phyloP scores from a whole-genome alignment of 1,140 invertebrate genomes.

The Neotoxoptera formosana region DNA sequence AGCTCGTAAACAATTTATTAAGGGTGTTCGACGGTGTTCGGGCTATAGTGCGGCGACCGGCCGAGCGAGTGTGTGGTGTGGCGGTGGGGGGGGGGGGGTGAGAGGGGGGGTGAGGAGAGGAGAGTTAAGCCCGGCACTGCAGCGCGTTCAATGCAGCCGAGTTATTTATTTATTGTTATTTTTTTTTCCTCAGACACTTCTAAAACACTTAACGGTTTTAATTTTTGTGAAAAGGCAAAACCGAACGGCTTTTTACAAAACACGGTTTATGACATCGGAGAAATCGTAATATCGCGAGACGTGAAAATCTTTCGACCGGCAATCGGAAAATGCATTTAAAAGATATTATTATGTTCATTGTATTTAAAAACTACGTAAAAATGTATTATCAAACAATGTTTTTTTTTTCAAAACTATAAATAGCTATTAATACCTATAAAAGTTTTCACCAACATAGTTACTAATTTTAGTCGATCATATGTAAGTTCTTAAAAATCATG shows the following conservation, averaged over 20 bases:
- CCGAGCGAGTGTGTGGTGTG: no score
- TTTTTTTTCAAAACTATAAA: no score
- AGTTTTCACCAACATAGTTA: neutral
- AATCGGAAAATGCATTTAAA: neutral
- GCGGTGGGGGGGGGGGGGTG: no score
- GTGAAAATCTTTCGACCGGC: neutral
- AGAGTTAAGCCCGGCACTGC: neutral
- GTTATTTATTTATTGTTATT: conserved; percentile 24
- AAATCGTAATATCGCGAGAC: neutral
- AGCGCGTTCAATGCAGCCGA: neutral
- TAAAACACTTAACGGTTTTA: conserved; percentile 28
- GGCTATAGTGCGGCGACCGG: neutral
- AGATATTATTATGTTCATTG: neutral
- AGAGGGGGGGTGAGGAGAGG: neutral
- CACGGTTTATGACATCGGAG: neutral
- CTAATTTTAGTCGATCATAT: no score
- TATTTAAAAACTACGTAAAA: neutral
- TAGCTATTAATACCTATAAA: neutral
- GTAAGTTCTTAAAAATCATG: neutral
- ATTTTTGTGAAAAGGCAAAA: neutral
- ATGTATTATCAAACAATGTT: no score
- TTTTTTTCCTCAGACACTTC: neutral
- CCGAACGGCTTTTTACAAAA: neutral
- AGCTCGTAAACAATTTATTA: conserved; percentile 31
- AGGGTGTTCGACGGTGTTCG: neutral